These are phyloP conservation scores for Chloroclystis v-ata DNA, from an alignment of 2,888 invertebrate genomes.

Conservation along the genomic window DNA sequence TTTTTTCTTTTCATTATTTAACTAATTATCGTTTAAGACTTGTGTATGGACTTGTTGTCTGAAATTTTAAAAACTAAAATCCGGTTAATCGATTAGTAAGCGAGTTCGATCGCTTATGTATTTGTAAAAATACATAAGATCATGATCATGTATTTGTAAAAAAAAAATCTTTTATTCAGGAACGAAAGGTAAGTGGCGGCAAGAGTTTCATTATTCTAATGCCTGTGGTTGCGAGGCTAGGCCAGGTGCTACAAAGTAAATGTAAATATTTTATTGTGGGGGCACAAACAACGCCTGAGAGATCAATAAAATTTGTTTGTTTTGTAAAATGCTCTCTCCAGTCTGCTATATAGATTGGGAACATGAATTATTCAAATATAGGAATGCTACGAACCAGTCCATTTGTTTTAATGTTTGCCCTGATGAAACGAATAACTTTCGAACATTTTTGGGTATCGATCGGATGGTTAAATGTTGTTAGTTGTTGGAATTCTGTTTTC, in stretches of 20 bases:
- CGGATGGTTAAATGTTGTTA: background rate
- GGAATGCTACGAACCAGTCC: constrained; percentile 60
- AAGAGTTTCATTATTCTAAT: constrained; percentile 72
- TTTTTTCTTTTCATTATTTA: too few relatives aligned
- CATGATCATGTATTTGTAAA: constrained; percentile 27
- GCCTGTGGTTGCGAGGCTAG: constrained; percentile 54
- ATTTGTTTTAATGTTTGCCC: constrained; percentile 68
- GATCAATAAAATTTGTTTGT: constrained; percentile 79
- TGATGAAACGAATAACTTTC: constrained; percentile 59
- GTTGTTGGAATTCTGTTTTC: too few relatives aligned
- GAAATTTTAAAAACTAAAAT: too few relatives aligned
- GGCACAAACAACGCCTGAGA: constrained; percentile 73
- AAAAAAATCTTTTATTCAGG: constrained; percentile 59
- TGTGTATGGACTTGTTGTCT: too few relatives aligned
- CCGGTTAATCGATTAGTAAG: background rate
- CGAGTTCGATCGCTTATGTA: constrained; percentile 7
- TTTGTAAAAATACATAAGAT: too few relatives aligned
- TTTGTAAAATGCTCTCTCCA: constrained; percentile 73
- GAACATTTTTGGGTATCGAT: constrained; percentile 26
- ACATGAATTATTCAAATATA: constrained; percentile 73
- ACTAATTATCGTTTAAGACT: too few relatives aligned
- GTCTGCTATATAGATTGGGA: constrained; percentile 74
- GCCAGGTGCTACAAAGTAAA: constrained; percentile 72
- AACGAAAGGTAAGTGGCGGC: constrained; percentile 46
- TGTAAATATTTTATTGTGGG: constrained; percentile 76